Percentiles rank a stretch among this genome's conserved stretches.
Evolutionary conservation across 1,140 invertebrate species (phyloP).

Genomic region (Trichonephila clavipes): DNA sequence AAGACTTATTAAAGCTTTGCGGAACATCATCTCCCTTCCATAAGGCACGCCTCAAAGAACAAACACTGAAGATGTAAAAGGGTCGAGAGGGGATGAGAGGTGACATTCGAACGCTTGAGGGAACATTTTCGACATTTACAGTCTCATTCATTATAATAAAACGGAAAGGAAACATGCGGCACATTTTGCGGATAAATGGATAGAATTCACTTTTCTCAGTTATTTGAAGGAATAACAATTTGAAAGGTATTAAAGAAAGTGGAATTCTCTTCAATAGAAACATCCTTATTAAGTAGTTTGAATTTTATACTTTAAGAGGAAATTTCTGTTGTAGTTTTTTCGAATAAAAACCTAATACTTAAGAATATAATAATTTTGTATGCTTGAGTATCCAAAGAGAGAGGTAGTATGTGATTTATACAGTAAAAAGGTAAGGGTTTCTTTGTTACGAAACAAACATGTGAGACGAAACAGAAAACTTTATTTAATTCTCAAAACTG

Average conservation of each 20-base stretch:
- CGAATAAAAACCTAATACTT: too few species aligned
- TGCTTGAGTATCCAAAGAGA: too few species aligned
- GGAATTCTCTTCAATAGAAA: too few species aligned
- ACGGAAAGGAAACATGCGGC: not conserved
- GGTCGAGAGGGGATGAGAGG: not conserved
- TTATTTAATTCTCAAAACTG: too few species aligned
- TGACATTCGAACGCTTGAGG: not conserved
- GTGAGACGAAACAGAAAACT: too few species aligned
- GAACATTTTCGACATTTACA: constrained; percentile 36
- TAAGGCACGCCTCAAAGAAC: constrained; percentile 42
- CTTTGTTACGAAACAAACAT: too few species aligned
- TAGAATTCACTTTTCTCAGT: not conserved
- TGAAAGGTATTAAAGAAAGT: not conserved
- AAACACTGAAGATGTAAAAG: constrained; percentile 29
- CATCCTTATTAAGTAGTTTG: too few species aligned
- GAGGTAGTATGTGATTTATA: too few species aligned
- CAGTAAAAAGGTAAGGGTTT: too few species aligned
- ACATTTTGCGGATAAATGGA: not conserved
- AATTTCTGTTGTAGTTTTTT: too few species aligned
- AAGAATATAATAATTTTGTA: too few species aligned
- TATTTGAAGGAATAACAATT: not conserved
- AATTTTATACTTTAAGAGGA: too few species aligned
- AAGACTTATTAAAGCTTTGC: constrained; percentile 49
- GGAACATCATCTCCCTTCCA: constrained; percentile 5
- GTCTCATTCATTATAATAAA: constrained; percentile 12